Evolutionary conservation across 1,140 invertebrate species (phyloP).

Genomic region (Bombyx mandarina): DNA sequence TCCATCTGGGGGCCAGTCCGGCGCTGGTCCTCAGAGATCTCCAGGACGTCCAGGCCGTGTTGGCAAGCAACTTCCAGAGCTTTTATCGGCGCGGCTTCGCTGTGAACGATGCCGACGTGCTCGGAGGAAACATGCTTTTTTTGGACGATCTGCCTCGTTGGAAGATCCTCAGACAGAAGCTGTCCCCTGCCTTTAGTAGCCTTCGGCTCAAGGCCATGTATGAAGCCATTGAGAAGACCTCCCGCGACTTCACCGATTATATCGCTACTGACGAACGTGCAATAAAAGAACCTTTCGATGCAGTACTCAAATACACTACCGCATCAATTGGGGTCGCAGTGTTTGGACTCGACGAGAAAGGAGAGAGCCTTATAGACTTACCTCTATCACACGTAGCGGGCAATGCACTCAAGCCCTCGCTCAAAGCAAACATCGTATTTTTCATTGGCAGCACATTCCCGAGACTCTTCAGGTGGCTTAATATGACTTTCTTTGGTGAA

Average conservation of each 20-base stretch:
- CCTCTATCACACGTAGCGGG: constrained; percentile 25
- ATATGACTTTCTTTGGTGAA: constrained; percentile 25
- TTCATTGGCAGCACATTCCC: constrained; percentile 12
- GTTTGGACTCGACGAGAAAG: constrained; percentile 28
- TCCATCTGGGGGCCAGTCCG: constrained; percentile 16
- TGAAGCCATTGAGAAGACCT: constrained; percentile 41
- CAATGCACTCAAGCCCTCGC: constrained; percentile 15
- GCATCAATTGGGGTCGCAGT: constrained; percentile 24
- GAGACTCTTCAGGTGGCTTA: constrained; percentile 15
- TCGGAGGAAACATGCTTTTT: constrained; percentile 51
- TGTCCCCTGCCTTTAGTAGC: constrained; percentile 46
- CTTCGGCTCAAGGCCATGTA: constrained; percentile 63
- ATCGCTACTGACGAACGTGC: constrained; percentile 19
- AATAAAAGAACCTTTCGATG: constrained; percentile 20
- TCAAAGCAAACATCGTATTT: constrained; percentile 16
- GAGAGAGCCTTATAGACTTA: constrained; percentile 22
- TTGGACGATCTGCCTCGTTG: constrained; percentile 43
- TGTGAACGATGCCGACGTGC: constrained; percentile 39
- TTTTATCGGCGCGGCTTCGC: constrained; percentile 46
- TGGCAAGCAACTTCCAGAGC: constrained; percentile 65
- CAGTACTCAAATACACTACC: constrained; percentile 25
- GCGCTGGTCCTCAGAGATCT: constrained; percentile 45
- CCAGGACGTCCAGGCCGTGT: constrained; percentile 66
- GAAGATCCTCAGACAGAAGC: constrained; percentile 49
- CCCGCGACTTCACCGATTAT: constrained; percentile 25